phyloP scores from a whole-genome alignment of 2,888 invertebrate species.

The Patella caerulea region DNA sequence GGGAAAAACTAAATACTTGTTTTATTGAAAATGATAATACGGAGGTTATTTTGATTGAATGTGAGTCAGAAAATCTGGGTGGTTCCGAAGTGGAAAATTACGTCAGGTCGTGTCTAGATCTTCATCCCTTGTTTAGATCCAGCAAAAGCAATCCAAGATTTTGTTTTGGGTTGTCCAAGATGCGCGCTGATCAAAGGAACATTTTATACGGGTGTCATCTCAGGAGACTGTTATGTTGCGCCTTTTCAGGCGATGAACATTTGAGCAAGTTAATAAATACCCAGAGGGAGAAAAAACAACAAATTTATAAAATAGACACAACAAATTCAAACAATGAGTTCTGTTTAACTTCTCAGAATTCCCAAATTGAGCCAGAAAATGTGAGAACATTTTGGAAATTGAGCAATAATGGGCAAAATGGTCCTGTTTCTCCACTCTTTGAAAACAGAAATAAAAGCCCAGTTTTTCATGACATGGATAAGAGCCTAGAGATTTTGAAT shows the following conservation, averaged over 20 bases:
- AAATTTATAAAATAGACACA: too few relatives aligned
- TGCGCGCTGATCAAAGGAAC: background rate
- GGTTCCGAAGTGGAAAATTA: background rate
- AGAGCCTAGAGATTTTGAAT: conserved; percentile 33
- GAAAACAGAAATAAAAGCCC: conserved; percentile 34
- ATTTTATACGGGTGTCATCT: background rate
- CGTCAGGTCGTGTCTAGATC: conserved; percentile 12
- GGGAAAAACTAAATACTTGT: conserved; percentile 8
- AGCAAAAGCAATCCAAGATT: background rate
- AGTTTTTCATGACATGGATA: conserved; percentile 41
- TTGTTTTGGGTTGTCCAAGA: background rate
- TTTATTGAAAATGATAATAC: background rate
- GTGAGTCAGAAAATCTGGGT: background rate
- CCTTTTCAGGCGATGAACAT: background rate
- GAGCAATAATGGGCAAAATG: too few relatives aligned
- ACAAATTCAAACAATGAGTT: too few relatives aligned
- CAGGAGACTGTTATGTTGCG: background rate
- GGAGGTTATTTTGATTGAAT: background rate
- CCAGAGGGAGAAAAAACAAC: too few relatives aligned
- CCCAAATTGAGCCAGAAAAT: too few relatives aligned
- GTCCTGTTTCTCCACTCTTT: conserved; percentile 14
- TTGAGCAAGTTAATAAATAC: too few relatives aligned
- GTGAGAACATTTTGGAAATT: too few relatives aligned
- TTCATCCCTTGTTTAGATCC: background rate
- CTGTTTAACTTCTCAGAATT: too few relatives aligned